Evolutionary conservation across 2,888 invertebrate species (phyloP), one percentile per base, ranked within the genome.

Genomic region (Cabera pusaria): DNA sequence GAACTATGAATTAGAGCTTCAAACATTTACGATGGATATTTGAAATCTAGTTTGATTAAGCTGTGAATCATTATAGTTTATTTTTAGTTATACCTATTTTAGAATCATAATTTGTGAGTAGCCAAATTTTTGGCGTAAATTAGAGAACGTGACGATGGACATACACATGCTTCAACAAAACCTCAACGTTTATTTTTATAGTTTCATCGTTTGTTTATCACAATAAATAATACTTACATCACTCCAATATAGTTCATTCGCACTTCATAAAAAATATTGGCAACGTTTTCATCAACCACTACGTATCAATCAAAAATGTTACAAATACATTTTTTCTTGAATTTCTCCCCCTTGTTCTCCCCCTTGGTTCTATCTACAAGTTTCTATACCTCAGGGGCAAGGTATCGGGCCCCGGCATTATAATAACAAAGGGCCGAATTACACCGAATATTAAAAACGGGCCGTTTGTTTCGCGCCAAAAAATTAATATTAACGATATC

Each of bases 401-500:
- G 41, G 46, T 50, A 52, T 49, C 43, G 49, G 59, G 54, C 59
- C 65, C 46, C n/a, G n/a, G 46, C 64, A 87, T 87, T 87, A 81
- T 59, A 87, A 88, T 86, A 78, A 85, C 87, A 87, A 88, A 88
- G 85, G 61, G 57, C 53, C 64, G 72, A 74, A 76, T 74, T 50
- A 52, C 50, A 64, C 72, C 68, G 81, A 81, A 80, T 82, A 83
- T 81, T 82, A 85, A 85, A 78, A 67, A 59, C 47, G 61, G 44
- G 61, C 67, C 73, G 80, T 72, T 82, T 79, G 85, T 81, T 82
- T 82, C 77, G 85, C 77, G 85, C 80, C 80, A 77, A 83, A 85
- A 88, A 82, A 88, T 87, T 86, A 88, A 88, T 87, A 88, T 88
- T 88, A 88, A 88, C 87, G 87, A 86, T 87, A 84, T 81, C 84